Evolutionary conservation across 2,797 vertebrate species (phyloP).

Genomic region (Lepidocolaptes lacrymiger): DNA sequence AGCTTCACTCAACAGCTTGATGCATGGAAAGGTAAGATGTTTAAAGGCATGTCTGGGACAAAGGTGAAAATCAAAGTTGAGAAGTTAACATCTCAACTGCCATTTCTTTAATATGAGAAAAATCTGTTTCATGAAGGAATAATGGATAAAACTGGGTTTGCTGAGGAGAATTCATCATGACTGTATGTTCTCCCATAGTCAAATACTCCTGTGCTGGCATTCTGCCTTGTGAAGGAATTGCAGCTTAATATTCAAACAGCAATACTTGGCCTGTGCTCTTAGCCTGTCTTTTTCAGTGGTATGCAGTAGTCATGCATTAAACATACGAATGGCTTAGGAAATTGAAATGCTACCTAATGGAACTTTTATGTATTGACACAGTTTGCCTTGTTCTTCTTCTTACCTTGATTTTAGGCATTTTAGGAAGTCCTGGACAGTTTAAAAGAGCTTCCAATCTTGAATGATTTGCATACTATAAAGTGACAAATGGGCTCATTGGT

Average conservation of each 20-base stretch:
- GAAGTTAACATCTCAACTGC: neutral
- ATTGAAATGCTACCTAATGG: neutral
- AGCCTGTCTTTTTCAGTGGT: neutral
- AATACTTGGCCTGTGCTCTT: neutral
- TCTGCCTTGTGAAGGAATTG: neutral
- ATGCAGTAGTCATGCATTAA: neutral
- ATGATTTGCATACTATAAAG: neutral
- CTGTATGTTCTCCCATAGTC: neutral
- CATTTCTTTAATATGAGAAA: neutral
- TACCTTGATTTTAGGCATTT: neutral
- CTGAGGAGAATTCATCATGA: neutral
- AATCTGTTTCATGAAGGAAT: neutral
- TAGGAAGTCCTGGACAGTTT: neutral
- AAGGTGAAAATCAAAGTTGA: constrained; percentile 2
- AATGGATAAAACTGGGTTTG: neutral
- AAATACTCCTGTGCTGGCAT: neutral
- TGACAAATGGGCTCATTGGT: neutral
- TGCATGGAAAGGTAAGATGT: neutral
- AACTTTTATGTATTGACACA: neutral
- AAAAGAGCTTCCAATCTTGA: neutral
- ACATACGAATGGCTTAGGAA: neutral
- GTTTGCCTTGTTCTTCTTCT: neutral
- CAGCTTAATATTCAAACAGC: neutral
- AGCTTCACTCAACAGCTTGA: neutral
- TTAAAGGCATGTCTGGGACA: neutral